Conservation (phyloP, 2,797 vertebrate genomes). For the Gymnopithys bicolor region DNA sequence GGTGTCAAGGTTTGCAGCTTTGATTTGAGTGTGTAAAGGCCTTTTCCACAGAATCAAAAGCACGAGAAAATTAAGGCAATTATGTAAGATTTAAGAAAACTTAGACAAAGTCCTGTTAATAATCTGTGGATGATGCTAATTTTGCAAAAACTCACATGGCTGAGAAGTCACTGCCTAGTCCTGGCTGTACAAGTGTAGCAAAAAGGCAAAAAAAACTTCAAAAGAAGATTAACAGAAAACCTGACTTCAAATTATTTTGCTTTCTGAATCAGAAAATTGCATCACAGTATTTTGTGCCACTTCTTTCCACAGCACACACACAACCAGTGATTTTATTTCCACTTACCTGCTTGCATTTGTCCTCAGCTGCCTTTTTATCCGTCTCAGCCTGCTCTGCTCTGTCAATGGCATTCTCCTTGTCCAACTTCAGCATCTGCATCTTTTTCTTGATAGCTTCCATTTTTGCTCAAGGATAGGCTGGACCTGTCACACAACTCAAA, state of each 20-base stretch:
- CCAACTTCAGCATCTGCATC: constrained; percentile 98
- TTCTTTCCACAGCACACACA: background rate
- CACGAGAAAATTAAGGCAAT: background rate
- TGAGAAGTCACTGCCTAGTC: background rate
- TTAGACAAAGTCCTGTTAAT: background rate
- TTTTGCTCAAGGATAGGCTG: constrained; percentile 41
- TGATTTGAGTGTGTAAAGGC: background rate
- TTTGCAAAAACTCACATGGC: background rate
- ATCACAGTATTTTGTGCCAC: background rate
- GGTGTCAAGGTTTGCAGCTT: background rate
- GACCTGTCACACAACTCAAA: background rate
- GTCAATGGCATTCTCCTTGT: constrained; percentile 96
- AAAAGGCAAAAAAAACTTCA: constrained; percentile 6
- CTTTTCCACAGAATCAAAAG: background rate
- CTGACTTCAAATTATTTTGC: background rate
- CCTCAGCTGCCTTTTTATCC: constrained; percentile 90
- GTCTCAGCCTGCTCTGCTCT: constrained; percentile 92
- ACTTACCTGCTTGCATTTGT: constrained; percentile 92
- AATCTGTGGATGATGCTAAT: background rate
- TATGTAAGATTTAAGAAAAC: background rate
- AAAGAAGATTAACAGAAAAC: background rate
- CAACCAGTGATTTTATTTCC: background rate
- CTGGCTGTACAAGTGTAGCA: background rate
- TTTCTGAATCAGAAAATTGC: background rate
- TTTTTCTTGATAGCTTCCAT: constrained; percentile 99